Evolutionary conservation across 2,888 invertebrate genomes (phyloP).

Genomic region (Acleris laterana): DNA sequence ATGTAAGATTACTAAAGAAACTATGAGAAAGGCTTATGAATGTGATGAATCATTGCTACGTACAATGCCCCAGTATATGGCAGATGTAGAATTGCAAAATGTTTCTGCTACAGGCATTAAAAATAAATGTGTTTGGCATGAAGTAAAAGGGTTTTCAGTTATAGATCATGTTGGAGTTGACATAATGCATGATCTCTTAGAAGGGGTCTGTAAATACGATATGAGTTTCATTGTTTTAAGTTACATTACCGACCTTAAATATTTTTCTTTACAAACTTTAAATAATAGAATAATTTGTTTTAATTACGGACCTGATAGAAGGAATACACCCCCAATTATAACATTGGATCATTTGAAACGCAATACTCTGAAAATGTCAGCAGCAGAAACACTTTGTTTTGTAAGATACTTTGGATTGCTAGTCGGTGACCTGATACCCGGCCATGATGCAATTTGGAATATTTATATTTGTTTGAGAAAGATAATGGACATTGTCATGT

Average conservation of each 20-base stretch:
- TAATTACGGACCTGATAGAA: conserved; percentile 10
- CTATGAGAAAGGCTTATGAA: conserved; percentile 15
- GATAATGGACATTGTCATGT: conserved; percentile 21
- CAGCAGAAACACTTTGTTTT: conserved; percentile 11
- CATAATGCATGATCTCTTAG: conserved; percentile 32
- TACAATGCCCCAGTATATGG: conserved; percentile 16
- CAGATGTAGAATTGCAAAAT: conserved; percentile 17
- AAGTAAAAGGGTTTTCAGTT: conserved; percentile 11
- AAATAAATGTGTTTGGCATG: conserved; percentile 28
- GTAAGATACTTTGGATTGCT: conserved; percentile 16
- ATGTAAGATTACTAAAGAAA: conserved; percentile 25
- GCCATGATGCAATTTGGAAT: conserved; percentile 1
- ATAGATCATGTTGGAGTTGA: conserved; percentile 30
- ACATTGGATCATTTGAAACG: conserved; percentile 5
- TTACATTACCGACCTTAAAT: conserved; percentile 16
- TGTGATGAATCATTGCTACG: conserved; percentile 20
- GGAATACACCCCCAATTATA: conserved; percentile 7
- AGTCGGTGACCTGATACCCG: conserved; percentile 6
- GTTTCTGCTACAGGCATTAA: conserved; percentile 28
- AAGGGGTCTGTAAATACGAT: conserved; percentile 24
- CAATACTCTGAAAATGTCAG: conserved; percentile 16
- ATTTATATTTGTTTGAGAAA: conserved; percentile 13
- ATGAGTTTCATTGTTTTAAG: conserved; percentile 23
- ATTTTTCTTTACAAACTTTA: conserved; percentile 11
- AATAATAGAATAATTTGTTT: conserved; percentile 10